These are phyloP conservation scores for Polietes domitor DNA, from an alignment of 2,888 invertebrate genomes.

Conservation along the genomic window DNA sequence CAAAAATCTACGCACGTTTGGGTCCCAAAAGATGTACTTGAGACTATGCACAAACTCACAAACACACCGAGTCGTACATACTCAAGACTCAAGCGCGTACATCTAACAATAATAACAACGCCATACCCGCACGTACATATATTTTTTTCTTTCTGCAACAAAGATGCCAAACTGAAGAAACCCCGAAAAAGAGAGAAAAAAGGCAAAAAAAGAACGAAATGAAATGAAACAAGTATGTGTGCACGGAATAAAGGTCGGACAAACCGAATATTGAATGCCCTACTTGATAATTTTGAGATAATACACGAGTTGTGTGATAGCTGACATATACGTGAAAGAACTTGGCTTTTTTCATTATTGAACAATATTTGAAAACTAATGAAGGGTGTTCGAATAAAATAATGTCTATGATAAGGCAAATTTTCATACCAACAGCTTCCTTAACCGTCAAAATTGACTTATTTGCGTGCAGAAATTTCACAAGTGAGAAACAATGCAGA, in stretches of 20 bases:
- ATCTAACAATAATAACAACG: slow-evolving; percentile 46
- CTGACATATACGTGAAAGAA: too few species aligned
- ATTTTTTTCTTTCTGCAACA: slow-evolving; percentile 45
- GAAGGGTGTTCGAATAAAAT: too few species aligned
- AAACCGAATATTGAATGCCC: too few species aligned
- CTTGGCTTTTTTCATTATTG: too few species aligned
- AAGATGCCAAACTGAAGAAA: slow-evolving; percentile 63
- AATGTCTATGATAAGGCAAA: too few species aligned
- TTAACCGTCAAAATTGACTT: too few species aligned
- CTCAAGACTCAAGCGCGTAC: slow-evolving; percentile 39
- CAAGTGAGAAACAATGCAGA: too few species aligned
- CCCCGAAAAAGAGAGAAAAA: slow-evolving; percentile 44
- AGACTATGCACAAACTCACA: slow-evolving; percentile 38
- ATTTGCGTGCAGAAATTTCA: too few species aligned
- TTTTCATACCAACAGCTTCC: too few species aligned
- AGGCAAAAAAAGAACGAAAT: slow-evolving; percentile 26
- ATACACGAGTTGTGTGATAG: too few species aligned
- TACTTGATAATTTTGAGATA: too few species aligned
- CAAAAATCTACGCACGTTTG: slow-evolving; percentile 62
- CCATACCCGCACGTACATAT: slow-evolving; percentile 59
- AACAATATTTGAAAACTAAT: too few species aligned
- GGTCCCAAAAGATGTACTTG: slow-evolving; percentile 60
- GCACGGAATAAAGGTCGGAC: background rate
- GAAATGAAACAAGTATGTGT: slow-evolving; percentile 40
- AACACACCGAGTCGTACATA: background rate